Evolutionary conservation across 2,797 vertebrate genomes (phyloP).

Genomic region (Podarcis lilfordi): DNA sequence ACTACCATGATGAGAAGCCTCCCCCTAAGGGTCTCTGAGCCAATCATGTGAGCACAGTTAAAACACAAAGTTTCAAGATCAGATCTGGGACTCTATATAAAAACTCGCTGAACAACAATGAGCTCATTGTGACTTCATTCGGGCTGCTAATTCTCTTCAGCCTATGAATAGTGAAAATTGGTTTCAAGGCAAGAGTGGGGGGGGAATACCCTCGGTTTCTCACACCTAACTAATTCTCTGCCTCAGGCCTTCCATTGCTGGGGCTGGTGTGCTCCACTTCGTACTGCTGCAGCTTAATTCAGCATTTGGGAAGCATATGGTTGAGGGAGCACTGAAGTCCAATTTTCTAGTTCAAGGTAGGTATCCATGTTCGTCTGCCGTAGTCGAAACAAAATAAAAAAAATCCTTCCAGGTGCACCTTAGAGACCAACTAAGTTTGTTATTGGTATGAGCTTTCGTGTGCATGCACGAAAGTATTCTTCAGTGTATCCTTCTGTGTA

Average conservation of each 20-base stretch:
- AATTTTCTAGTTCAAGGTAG: background rate
- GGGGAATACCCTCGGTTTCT: slow-evolving; percentile 1
- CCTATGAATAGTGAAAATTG: background rate
- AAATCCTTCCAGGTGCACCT: too few species aligned
- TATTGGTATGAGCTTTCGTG: too few species aligned
- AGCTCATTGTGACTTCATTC: background rate
- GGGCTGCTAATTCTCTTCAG: background rate
- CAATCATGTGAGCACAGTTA: background rate
- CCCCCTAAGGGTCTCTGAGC: background rate
- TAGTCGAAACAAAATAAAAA: too few species aligned
- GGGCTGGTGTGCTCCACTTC: background rate
- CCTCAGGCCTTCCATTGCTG: rapidly evolving
- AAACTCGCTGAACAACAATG: rapidly evolving
- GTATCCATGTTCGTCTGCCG: too few species aligned
- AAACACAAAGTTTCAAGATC: slow-evolving; percentile 9
- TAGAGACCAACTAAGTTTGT: too few species aligned
- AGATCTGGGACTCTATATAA: background rate
- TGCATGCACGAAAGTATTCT: too few species aligned
- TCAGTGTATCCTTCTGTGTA: too few species aligned
- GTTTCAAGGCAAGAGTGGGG: background rate
- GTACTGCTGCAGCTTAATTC: background rate
- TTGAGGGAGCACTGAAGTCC: background rate
- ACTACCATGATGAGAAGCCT: background rate
- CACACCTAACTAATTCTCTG: background rate
- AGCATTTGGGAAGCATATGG: background rate